Evolutionary conservation across 2,888 invertebrate species (phyloP).

Genomic region (Lydus trimaculatus): DNA sequence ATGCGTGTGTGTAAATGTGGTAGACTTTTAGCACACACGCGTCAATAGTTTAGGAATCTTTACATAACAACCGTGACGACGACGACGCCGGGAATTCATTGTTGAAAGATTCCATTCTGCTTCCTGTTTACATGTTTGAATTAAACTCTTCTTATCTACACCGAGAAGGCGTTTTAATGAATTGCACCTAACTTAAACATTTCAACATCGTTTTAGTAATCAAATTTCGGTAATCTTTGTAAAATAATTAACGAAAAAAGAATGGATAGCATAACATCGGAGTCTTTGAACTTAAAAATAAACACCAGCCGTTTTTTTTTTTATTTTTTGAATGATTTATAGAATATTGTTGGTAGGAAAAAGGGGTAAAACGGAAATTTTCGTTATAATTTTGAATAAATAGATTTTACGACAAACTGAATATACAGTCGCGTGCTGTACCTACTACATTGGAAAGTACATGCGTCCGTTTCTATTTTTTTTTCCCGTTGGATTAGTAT

Average conservation of each 20-base stretch:
- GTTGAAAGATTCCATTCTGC: slow-evolving; percentile 18
- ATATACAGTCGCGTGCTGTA: not conserved
- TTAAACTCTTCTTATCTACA: slow-evolving; percentile 29
- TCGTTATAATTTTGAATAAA: not conserved
- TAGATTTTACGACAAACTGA: not conserved
- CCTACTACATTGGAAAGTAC: not conserved
- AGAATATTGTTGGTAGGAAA: not conserved
- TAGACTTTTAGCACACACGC: slow-evolving; percentile 23
- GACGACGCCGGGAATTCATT: slow-evolving; percentile 13
- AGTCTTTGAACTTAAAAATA: not conserved
- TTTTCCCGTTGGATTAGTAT: slow-evolving; percentile 14
- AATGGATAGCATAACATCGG: not conserved
- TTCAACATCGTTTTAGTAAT: slow-evolving; percentile 19
- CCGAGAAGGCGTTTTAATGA: slow-evolving; percentile 28
- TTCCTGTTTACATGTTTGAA: slow-evolving; percentile 36
- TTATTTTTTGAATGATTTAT: not conserved
- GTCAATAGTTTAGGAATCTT: slow-evolving; percentile 15
- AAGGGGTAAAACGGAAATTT: not conserved
- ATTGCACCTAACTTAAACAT: slow-evolving; percentile 28
- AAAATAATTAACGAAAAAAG: not conserved
- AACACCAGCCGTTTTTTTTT: not conserved
- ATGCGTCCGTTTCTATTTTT: not conserved
- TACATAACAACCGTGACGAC: not conserved
- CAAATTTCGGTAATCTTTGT: slow-evolving; percentile 8
- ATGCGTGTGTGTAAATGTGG: slow-evolving; percentile 13